Evolutionary conservation across 2,888 invertebrate genomes (phyloP).

Genomic region (Quadroppia sp.): DNA sequence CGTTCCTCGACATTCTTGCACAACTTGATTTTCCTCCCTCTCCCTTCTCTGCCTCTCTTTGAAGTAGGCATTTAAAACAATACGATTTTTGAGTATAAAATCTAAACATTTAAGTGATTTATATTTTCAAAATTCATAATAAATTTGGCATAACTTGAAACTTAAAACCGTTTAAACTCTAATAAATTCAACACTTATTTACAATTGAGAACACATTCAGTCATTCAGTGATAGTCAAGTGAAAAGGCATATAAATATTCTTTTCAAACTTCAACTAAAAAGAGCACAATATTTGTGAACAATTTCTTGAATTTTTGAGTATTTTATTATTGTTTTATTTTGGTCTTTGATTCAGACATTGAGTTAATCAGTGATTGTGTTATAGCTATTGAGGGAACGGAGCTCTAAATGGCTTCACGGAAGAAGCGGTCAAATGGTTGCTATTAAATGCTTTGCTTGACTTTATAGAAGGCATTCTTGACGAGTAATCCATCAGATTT

Average conservation of each 20-base stretch:
- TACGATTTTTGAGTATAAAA: not conserved
- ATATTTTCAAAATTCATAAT: conserved; percentile 3
- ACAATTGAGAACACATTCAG: not conserved
- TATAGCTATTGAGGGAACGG: not conserved
- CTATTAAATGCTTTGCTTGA: conserved; percentile 10
- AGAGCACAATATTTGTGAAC: no score
- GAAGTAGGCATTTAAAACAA: conserved; percentile 23
- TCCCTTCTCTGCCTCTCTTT: not conserved
- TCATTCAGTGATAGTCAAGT: not conserved
- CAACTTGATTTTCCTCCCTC: conserved; percentile 29
- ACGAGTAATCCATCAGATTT: conserved; percentile 33
- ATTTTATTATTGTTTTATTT: conserved; percentile 10
- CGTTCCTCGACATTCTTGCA: conserved; percentile 23
- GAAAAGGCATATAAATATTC: not conserved
- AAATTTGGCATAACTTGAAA: conserved; percentile 26
- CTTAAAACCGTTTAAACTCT: conserved; percentile 22
- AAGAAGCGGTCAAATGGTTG: conserved; percentile 22
- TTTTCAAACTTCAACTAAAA: no score
- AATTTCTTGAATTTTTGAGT: no score
- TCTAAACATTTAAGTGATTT: conserved; percentile 12
- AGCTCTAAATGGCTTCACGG: conserved; percentile 17
- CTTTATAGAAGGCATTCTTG: conserved; percentile 25
- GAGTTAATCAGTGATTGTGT: conserved; percentile 20
- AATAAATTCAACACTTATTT: conserved; percentile 24
- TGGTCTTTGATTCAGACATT: not conserved